These are phyloP conservation scores for Drosophila subobscura DNA, from an alignment of 1,140 invertebrate species.

Conservation along the genomic window DNA sequence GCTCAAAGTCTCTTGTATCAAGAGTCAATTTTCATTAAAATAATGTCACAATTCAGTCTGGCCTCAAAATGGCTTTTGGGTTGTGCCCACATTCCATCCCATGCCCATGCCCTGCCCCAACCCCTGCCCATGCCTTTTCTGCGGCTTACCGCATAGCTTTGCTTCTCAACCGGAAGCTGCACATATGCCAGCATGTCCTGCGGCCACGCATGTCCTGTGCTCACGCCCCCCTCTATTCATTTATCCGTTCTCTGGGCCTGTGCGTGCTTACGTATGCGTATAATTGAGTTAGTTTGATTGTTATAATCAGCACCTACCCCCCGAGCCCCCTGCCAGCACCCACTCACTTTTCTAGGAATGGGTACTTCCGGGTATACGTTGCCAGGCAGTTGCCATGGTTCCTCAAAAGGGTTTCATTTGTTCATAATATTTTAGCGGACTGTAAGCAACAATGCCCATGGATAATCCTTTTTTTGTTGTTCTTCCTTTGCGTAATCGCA, in stretches of 20 bases:
- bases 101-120: too few relatives aligned
- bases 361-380: too few relatives aligned
- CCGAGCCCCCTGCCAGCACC: background rate
- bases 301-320: constrained; percentile 42
- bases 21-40: constrained; percentile 76
- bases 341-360: background rate
- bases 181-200: constrained; percentile 64
- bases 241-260: background rate
- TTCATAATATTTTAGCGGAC: too few relatives aligned
- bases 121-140: constrained; percentile 6
- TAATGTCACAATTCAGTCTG: constrained; percentile 57
- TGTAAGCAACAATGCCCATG: too few relatives aligned
- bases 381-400: too few relatives aligned
- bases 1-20: constrained; percentile 13
- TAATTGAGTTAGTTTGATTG: constrained; percentile 72
- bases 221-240: background rate
- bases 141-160: constrained; percentile 66
- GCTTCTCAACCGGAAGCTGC: constrained; percentile 52
- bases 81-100: background rate
- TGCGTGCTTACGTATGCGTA: constrained; percentile 61
- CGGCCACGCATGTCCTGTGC: constrained; percentile 36
- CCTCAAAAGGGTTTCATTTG: too few relatives aligned
- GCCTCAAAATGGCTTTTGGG: constrained; percentile 41
- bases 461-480: too few relatives aligned
- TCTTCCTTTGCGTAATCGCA: too few relatives aligned